These are phyloP conservation scores for Montipora cactus DNA, from an alignment of 64 coral and sea anemone genomes.

Conservation along the genomic window DNA sequence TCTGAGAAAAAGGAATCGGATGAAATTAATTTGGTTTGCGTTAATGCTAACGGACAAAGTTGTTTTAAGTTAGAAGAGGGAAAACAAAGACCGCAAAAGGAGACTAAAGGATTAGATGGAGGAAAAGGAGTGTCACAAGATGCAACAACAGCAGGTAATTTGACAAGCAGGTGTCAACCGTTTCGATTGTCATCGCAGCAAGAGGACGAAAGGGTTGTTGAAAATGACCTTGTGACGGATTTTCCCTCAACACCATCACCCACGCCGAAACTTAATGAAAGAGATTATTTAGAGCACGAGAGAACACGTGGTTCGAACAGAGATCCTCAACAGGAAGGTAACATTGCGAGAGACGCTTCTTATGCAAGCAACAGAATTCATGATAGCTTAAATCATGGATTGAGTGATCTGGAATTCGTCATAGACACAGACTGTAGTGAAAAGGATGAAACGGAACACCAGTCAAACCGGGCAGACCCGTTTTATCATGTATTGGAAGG, in stretches of 20 bases:
- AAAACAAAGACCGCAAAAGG: not conserved
- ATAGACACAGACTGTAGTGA: slow-evolving; percentile 34
- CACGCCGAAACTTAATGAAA: not conserved
- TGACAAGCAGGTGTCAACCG: slow-evolving; percentile 11
- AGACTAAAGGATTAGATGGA: not conserved
- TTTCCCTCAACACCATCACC: not conserved
- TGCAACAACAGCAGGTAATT: not conserved
- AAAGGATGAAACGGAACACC: slow-evolving; percentile 2
- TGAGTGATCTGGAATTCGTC: slow-evolving; percentile 14
- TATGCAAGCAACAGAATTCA: not conserved
- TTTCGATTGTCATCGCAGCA: not conserved
- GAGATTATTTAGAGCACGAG: not conserved
- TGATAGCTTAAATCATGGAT: slow-evolving; percentile 5
- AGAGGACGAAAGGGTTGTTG: not conserved
- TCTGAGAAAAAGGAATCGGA: not conserved
- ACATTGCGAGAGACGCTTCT: not conserved
- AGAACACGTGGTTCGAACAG: not conserved
- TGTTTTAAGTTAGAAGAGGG: not conserved
- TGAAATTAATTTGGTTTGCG: not conserved
- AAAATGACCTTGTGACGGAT: too few species aligned
- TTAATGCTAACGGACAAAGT: not conserved
- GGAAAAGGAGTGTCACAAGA: not conserved
- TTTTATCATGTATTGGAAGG: slow-evolving; percentile 50
- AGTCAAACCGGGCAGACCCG: not conserved
- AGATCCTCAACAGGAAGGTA: not conserved